A percentile compares a stretch with the other conserved stretches of the same genome.
These are phyloP conservation scores for Sebastes ruberrimus DNA, from an alignment of 2,797 vertebrate species.

Conservation along the genomic window DNA sequence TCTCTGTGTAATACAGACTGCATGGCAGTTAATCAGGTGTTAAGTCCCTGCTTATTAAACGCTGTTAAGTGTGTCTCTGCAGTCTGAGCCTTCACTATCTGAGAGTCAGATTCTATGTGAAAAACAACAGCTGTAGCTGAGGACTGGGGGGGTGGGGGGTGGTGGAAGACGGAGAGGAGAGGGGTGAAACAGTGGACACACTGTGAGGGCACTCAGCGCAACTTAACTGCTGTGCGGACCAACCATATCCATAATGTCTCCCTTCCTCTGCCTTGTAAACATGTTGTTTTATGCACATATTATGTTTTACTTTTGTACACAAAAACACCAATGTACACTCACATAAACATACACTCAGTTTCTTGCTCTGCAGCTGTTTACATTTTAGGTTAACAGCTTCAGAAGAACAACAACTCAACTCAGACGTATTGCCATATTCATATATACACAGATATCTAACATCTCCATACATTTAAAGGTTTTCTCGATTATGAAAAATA, in stretches of 20 bases:
- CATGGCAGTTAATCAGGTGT: background rate
- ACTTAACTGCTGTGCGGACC: slow-evolving; percentile 5
- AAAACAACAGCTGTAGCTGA: slow-evolving; percentile 75
- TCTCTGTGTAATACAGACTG: background rate
- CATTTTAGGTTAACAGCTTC: background rate
- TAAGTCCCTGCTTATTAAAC: background rate
- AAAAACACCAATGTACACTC: background rate
- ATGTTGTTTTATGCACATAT: background rate
- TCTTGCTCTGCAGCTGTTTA: background rate
- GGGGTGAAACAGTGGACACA: slow-evolving; percentile 8
- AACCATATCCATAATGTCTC: background rate
- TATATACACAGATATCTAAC: background rate
- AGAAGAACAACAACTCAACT: background rate
- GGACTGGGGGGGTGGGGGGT: background rate
- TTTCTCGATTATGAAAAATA: background rate
- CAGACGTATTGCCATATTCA: background rate
- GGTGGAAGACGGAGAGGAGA: slow-evolving; percentile 2
- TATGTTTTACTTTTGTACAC: background rate
- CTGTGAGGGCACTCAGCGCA: background rate
- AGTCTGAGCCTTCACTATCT: slow-evolving; percentile 10
- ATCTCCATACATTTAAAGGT: background rate
- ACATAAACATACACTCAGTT: background rate
- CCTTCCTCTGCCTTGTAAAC: background rate
- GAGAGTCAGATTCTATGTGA: slow-evolving; percentile 45
- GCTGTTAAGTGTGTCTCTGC: background rate